Conservation (phyloP, 2,797 vertebrate species). For the Prunella strophiata region DNA sequence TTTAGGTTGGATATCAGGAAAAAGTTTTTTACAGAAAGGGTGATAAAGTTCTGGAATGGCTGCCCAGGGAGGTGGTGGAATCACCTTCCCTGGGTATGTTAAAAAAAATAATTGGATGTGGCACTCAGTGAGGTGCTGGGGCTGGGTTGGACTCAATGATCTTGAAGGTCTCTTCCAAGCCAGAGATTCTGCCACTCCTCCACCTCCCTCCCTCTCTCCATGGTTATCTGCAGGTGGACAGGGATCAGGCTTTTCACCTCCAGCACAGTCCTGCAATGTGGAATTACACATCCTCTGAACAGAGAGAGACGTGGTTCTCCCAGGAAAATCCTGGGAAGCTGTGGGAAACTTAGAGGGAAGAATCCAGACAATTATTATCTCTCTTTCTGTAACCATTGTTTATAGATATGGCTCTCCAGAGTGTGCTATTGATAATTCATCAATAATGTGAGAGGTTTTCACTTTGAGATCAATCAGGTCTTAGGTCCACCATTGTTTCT, state of each 20-base stretch:
- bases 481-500: no score
- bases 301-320: no score
- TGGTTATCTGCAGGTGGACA: rapidly evolving
- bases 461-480: no score
- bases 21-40: rapidly evolving
- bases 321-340: no score
- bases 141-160: rapidly evolving
- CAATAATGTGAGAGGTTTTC: no score
- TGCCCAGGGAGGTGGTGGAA: rapidly evolving
- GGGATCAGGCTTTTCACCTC: neutral
- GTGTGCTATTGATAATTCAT: no score
- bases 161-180: neutral
- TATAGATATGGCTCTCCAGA: no score
- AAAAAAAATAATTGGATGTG: neutral
- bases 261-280: neutral
- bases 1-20: rapidly evolving
- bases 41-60: neutral
- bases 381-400: no score
- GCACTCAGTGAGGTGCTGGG: neutral
- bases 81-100: neutral
- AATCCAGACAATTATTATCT: no score
- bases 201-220: neutral
- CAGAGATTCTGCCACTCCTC: rapidly evolving
- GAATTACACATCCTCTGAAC: no score
- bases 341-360: no score